A percentile compares a stretch with the other conserved stretches of the same genome.
Evolutionary conservation across 92 coral and sea anemone genomes (phyloP).

Genomic region (Palythoa grandis): DNA sequence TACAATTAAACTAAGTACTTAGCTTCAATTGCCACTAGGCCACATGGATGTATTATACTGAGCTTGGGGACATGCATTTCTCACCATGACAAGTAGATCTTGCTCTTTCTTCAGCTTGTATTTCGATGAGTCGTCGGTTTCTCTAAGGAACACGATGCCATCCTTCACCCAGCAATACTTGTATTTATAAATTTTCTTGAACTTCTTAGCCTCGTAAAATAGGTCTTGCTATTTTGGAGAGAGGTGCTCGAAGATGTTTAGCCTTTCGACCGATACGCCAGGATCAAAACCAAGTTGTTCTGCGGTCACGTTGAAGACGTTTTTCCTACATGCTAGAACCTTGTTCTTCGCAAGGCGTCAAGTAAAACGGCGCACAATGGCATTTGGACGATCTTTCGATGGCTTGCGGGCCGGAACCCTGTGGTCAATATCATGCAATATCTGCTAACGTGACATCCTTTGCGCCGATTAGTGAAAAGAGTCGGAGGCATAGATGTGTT

Average conservation of each 20-base stretch:
- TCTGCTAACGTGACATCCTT: neutral
- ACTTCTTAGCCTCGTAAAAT: neutral
- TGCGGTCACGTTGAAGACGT: neutral
- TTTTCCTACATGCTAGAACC: conserved; percentile 14
- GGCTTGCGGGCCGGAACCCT: neutral
- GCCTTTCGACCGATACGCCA: neutral
- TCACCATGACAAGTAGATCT: neutral
- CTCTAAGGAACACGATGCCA: neutral
- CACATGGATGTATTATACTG: neutral
- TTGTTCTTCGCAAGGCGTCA: neutral
- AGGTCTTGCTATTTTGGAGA: neutral
- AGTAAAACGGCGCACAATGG: neutral
- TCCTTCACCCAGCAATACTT: conserved; percentile 4
- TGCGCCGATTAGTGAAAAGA: neutral
- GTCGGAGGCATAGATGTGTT: neutral
- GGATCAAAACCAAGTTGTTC: neutral
- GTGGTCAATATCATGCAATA: conserved; percentile 1
- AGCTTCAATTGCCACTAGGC: neutral
- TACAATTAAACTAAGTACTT: neutral
- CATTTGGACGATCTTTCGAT: neutral
- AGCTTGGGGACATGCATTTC: conserved; percentile 6
- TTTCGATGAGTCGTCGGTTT: neutral
- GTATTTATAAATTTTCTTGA: neutral
- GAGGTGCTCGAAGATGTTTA: conserved; percentile 10
- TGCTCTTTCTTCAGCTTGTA: neutral